Evolutionary conservation across 2,888 invertebrate species (phyloP).

Genomic region (Dryococelus australis): DNA sequence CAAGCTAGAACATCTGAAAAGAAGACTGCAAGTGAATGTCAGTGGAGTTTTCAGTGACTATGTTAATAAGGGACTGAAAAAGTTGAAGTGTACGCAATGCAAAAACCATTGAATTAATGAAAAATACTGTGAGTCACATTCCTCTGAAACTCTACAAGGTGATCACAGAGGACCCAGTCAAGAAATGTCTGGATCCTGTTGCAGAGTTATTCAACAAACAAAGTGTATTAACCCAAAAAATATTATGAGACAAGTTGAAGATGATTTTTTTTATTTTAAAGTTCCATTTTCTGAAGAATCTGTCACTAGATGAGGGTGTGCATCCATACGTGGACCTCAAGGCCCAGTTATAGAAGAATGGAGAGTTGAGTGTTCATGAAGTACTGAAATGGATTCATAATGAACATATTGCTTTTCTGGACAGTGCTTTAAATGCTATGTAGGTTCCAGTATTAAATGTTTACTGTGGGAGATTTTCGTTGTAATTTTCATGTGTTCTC

Average conservation of each 20-base stretch:
- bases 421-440: background rate
- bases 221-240: background rate
- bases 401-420: background rate
- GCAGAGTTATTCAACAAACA: background rate
- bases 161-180: no score
- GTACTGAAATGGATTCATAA: background rate
- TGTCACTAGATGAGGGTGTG: background rate
- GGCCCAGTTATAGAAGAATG: background rate
- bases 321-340: background rate
- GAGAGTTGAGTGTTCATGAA: background rate
- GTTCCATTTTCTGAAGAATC: background rate
- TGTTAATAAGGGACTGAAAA: background rate
- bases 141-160: no score
- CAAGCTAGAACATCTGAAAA: background rate
- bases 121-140: background rate
- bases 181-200: background rate
- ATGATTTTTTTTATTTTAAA: no score
- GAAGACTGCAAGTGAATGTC: background rate
- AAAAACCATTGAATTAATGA: background rate
- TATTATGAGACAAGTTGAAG: background rate
- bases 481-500: background rate
- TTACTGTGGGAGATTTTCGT: background rate
- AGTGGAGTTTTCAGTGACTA: background rate
- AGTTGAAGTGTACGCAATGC: background rate
- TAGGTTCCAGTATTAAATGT: background rate